Percentiles rank a stretch among this genome's conserved stretches.
phyloP scores from a whole-genome alignment of 2,888 invertebrate genomes.

The Papilio gigon region DNA sequence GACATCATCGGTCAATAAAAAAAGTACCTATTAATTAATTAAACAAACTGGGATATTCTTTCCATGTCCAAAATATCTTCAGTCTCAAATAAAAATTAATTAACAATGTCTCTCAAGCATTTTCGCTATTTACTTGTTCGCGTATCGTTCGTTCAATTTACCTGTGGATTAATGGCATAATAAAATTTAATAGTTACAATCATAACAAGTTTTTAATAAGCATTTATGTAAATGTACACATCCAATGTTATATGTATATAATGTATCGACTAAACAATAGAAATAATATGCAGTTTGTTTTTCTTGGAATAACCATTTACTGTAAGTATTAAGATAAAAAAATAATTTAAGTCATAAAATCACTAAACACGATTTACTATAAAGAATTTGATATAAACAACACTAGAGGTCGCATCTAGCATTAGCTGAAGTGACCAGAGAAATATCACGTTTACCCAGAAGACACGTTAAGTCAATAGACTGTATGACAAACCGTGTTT shows the following conservation, averaged over 20 bases:
- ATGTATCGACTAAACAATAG: conserved; percentile 47
- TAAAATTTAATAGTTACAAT: conserved; percentile 40
- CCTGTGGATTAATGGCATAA: conserved; percentile 10
- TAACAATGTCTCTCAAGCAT: not conserved
- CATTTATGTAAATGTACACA: conserved; percentile 16
- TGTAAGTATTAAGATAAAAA: conserved; percentile 52
- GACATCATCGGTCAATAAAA: no score
- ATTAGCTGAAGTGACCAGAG: no score
- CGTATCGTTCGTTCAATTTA: not conserved
- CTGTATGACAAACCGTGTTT: no score
- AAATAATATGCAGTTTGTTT: conserved; percentile 53
- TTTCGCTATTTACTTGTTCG: not conserved
- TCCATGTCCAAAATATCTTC: not conserved
- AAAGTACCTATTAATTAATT: no score
- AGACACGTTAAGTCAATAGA: no score
- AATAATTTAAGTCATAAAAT: not conserved
- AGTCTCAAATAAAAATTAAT: not conserved
- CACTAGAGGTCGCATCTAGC: no score
- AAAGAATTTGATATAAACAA: no score
- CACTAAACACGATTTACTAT: not conserved
- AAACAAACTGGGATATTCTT: no score
- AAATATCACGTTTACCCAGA: no score
- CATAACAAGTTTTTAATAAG: conserved; percentile 31
- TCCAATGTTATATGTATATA: conserved; percentile 27
- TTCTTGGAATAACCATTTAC: conserved; percentile 43